Conservation (phyloP, 2,888 invertebrate species). For the Zaprionus obscuricornis region DNA sequence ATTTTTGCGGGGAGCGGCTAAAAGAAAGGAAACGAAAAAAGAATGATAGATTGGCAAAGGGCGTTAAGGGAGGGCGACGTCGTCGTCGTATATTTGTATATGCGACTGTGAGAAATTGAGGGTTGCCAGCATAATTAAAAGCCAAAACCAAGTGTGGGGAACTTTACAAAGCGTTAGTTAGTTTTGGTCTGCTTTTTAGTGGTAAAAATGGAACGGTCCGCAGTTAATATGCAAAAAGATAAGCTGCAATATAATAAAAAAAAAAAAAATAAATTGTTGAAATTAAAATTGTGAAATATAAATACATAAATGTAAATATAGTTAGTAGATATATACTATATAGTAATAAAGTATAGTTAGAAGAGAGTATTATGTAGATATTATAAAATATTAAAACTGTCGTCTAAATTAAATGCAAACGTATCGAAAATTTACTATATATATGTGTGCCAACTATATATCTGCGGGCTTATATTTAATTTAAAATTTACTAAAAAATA, state of each 20-base stretch:
- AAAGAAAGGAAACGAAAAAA: no score
- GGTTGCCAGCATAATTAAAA: constrained; percentile 69
- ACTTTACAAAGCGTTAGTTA: constrained; percentile 39
- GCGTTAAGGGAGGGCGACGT: constrained; percentile 2
- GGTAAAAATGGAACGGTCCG: constrained; percentile 19
- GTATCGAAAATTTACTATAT: constrained; percentile 19
- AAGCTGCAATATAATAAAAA: constrained; percentile 40
- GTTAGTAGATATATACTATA: no score
- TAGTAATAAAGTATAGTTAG: neutral
- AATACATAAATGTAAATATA: constrained; percentile 1
- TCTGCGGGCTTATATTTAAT: constrained; percentile 52
- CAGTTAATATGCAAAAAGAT: constrained; percentile 59
- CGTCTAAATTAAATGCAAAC: constrained; percentile 32
- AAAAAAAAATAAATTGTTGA: constrained; percentile 38
- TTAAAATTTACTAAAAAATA: no score
- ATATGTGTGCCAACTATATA: neutral
- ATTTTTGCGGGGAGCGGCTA: constrained; percentile 40
- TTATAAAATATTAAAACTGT: constrained; percentile 61
- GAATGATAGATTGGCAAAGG: no score
- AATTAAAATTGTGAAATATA: constrained; percentile 41
- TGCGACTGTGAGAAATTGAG: constrained; percentile 25
- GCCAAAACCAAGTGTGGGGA: constrained; percentile 50
- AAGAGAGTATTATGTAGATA: constrained; percentile 39
- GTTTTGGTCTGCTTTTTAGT: constrained; percentile 26
- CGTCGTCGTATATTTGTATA: constrained; percentile 28